Evolutionary conservation across 1,140 invertebrate genomes (phyloP), one percentile per base, ranked within the genome.

Genomic region (Nasonia vitripennis): DNA sequence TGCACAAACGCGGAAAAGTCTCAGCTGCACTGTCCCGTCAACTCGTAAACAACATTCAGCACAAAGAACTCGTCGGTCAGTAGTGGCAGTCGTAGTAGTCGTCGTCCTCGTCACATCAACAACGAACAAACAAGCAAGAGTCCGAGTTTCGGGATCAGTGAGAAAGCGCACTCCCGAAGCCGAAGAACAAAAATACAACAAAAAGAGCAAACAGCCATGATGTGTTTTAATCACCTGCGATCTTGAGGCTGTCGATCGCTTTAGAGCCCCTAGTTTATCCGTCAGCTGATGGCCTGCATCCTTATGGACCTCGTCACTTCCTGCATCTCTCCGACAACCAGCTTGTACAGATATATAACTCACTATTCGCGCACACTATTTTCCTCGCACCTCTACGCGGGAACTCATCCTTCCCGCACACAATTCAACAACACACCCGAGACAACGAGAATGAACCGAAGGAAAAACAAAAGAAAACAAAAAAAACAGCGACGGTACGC

Each of bases 171-270:
- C 62, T n/a, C 20, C 27, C 23, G 9, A 31, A 71, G 23, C 11
- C 11, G 23, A 70, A 41, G 14, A 45, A 75, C 45, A 41, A 62
- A 62, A 51, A 51, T 14, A 37, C 34, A 75, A 75, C 31, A 14
- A 41, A 37, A 37, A 75, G 6, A 75, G 20, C 7, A 17, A 37
- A 37, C 73, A 17, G 11, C 14, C 48, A 51, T 20, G 51, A 55
- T 55, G 14, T 14, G 14, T 20, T 62, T 62, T 62, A 84, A 78
- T 84, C 67, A 84, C 83, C 83, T 84, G 83, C 67, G 48, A 84
- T 51, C 75, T 62, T 48, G 31, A 79, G 77, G 83, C 83, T 79
- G 77, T 27, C 83, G 83, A 84, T 84, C 83, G 83, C 75, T 7
- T 84, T 78, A 78, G 20, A 77, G 73, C 73, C 81, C 41, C 71